A percentile compares a stretch with the other conserved stretches of the same genome.
Evolutionary conservation across 2,797 vertebrate species (phyloP).

Genomic region (Urosaurus nigricauda): DNA sequence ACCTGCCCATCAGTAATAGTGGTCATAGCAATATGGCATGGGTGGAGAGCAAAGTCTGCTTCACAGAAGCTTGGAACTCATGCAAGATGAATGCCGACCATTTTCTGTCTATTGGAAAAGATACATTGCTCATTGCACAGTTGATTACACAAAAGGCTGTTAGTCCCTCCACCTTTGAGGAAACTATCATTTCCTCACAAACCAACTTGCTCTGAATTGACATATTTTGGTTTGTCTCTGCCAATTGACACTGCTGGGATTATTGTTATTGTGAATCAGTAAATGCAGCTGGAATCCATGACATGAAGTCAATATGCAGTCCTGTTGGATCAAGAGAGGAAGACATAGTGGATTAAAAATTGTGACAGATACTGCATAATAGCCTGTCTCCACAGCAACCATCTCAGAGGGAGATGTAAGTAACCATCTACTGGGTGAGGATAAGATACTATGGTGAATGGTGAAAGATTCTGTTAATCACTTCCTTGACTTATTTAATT

Average conservation of each 20-base stretch:
- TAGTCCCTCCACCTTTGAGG: background rate
- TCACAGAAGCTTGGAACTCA: background rate
- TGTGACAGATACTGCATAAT: background rate
- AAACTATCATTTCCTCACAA: background rate
- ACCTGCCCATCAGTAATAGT: background rate
- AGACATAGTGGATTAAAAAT: conserved; percentile 10
- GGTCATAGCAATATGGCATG: background rate
- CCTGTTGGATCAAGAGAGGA: conserved; percentile 1
- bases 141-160: conserved; percentile 2
- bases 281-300: conserved; percentile 16
- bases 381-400: background rate
- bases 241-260: background rate
- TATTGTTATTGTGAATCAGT: conserved; percentile 28
- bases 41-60: background rate
- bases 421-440: background rate
- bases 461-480: background rate
- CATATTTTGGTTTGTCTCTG: background rate
- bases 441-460: background rate
- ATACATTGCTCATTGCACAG: background rate
- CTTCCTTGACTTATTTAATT: background rate
- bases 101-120: background rate
- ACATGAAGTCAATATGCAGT: conserved; percentile 35
- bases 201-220: background rate
- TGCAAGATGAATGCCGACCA: background rate
- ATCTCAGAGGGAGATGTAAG: background rate